These are phyloP conservation scores for Chlamydotis undulata DNA, from an alignment of 2,113 vertebrate genomes.

Conservation along the genomic window DNA sequence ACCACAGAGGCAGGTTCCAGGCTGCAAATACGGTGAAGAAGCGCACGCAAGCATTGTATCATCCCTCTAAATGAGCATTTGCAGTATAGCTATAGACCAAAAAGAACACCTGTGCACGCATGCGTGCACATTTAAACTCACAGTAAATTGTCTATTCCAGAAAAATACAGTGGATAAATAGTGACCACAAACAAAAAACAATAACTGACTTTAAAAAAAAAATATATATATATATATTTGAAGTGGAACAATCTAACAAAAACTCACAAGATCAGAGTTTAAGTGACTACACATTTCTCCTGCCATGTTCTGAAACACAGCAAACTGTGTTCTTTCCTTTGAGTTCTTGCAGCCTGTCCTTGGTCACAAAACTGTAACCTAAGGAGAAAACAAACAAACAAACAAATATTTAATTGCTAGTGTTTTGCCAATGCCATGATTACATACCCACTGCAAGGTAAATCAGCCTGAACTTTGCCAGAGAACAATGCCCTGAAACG, in stretches of 20 bases:
- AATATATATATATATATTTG: too few species aligned
- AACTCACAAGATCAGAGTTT: neutral
- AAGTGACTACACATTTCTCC: neutral
- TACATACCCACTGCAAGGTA: conserved; percentile 18
- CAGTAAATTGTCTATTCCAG: neutral
- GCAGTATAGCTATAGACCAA: neutral
- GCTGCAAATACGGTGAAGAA: neutral
- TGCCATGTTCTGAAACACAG: neutral
- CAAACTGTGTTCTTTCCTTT: neutral
- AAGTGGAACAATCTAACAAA: neutral
- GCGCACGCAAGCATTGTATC: neutral
- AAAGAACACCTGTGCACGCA: neutral
- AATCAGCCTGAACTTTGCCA: conserved; percentile 25
- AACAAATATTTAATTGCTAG: conserved; percentile 21
- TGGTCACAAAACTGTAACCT: conserved; percentile 3
- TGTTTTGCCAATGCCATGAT: conserved; percentile 54
- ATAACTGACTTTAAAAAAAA: neutral
- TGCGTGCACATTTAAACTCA: neutral
- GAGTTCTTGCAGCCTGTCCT: conserved; percentile 25
- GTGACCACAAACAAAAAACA: neutral
- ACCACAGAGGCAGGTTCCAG: neutral
- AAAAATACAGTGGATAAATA: neutral
- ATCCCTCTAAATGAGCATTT: neutral
- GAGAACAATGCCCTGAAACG: neutral
- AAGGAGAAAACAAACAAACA: neutral